Evolutionary conservation across 2,113 vertebrate species (phyloP).

Genomic region (Pedetes capensis): DNA sequence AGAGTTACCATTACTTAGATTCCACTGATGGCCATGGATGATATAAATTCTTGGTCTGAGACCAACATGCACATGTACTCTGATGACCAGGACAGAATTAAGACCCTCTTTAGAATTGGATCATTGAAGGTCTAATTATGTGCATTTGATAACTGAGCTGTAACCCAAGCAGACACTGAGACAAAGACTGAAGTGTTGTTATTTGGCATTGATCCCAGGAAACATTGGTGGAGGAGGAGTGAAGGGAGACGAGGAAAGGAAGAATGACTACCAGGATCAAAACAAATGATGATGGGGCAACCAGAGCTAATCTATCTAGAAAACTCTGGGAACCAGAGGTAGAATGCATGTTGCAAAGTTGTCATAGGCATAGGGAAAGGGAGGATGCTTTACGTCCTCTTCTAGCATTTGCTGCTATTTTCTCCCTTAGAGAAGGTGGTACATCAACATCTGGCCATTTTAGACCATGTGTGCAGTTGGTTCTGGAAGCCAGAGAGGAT

Average conservation of each 20-base stretch:
- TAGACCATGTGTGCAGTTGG: neutral
- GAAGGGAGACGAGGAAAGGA: neutral
- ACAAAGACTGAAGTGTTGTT: neutral
- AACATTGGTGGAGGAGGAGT: neutral
- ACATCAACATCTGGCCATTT: neutral
- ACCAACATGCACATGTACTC: neutral
- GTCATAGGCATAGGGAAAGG: fast-evolving
- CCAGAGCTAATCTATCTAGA: neutral
- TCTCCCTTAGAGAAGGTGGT: neutral
- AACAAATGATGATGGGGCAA: neutral
- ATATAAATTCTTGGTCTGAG: neutral
- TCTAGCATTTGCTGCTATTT: neutral
- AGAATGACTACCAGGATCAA: neutral
- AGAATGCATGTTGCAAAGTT: neutral
- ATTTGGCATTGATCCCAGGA: neutral
- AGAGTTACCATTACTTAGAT: neutral
- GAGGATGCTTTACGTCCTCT: neutral
- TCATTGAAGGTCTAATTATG: neutral
- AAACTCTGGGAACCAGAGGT: neutral
- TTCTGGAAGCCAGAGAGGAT: neutral
- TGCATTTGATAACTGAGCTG: neutral
- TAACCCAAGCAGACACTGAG: neutral
- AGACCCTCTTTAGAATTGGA: neutral
- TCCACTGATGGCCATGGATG: neutral
- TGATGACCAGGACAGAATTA: neutral